Evolutionary conservation across 2,888 invertebrate genomes (phyloP).

Genomic region (Anodontia alba): DNA sequence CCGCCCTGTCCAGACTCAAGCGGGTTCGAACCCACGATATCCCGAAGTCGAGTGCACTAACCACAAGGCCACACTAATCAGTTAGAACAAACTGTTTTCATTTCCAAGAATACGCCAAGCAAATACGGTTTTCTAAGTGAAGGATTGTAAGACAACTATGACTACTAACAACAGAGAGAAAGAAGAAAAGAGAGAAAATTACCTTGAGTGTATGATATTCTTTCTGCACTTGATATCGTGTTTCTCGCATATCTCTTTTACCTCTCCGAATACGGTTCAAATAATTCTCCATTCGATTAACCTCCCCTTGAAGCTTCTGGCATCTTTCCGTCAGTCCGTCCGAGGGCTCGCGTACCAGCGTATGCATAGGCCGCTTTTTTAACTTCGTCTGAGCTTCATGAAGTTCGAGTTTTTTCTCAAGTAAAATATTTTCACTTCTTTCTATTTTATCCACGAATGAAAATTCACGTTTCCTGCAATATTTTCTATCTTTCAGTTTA

Average conservation of each 20-base stretch:
- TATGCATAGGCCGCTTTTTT: conserved; percentile 52
- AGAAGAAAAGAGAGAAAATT: no score
- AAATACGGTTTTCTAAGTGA: no score
- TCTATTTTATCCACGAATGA: conserved; percentile 63
- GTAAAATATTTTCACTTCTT: conserved; percentile 60
- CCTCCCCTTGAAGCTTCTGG: conserved; percentile 63
- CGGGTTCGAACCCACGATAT: no score
- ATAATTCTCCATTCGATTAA: conserved; percentile 61
- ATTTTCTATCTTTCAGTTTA: conserved; percentile 57
- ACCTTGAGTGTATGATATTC: conserved; percentile 67
- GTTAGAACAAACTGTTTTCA: no score
- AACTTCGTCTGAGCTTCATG: conserved; percentile 54
- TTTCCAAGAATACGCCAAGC: no score
- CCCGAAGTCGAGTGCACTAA: no score
- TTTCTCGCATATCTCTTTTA: conserved; percentile 60
- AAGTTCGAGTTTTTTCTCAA: conserved; percentile 61
- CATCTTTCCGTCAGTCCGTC: conserved; percentile 62
- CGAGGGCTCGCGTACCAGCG: conserved; percentile 50
- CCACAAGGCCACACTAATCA: no score
- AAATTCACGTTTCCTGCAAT: conserved; percentile 66
- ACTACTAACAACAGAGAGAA: no score
- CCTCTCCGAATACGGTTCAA: conserved; percentile 57
- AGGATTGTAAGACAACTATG: no score
- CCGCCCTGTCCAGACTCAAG: no score
- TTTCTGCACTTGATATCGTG: conserved; percentile 69